phyloP scores from a whole-genome alignment of 2,888 invertebrate genomes.

The Hecatera dysodea region DNA sequence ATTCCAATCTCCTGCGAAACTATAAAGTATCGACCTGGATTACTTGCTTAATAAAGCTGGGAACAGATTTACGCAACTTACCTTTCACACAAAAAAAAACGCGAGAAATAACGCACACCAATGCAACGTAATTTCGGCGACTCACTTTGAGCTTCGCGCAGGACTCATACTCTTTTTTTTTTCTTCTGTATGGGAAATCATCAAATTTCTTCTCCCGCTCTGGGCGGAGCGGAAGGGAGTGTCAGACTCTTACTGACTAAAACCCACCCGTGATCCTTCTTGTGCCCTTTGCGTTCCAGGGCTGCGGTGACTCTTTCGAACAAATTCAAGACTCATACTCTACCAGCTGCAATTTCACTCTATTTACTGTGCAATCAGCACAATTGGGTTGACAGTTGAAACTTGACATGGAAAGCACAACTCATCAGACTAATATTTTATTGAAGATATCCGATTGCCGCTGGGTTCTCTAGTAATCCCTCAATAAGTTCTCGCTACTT shows the following conservation, averaged over 20 bases:
- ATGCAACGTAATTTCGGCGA: neutral
- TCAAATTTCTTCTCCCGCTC: no score
- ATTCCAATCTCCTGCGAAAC: constrained; percentile 42
- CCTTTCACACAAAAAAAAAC: neutral
- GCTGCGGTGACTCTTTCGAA: no score
- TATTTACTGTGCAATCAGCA: neutral
- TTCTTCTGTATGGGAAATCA: no score
- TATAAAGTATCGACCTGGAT: constrained; percentile 38
- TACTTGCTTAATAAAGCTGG: constrained; percentile 2
- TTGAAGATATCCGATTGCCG: neutral
- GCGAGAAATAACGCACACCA: neutral
- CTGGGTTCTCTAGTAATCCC: constrained; percentile 10
- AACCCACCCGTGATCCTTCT: no score
- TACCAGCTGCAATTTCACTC: neutral
- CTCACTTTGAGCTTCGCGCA: neutral
- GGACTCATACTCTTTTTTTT: no score
- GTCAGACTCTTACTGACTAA: no score
- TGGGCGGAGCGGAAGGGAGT: no score
- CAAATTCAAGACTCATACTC: neutral
- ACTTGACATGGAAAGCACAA: neutral
- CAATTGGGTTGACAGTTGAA: neutral
- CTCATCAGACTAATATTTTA: neutral
- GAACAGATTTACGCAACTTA: constrained; percentile 1
- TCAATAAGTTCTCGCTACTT: constrained; percentile 18
- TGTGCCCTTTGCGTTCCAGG: no score